Evolutionary conservation across 2,888 invertebrate genomes (phyloP).

Genomic region (Eupsilia transversa): DNA sequence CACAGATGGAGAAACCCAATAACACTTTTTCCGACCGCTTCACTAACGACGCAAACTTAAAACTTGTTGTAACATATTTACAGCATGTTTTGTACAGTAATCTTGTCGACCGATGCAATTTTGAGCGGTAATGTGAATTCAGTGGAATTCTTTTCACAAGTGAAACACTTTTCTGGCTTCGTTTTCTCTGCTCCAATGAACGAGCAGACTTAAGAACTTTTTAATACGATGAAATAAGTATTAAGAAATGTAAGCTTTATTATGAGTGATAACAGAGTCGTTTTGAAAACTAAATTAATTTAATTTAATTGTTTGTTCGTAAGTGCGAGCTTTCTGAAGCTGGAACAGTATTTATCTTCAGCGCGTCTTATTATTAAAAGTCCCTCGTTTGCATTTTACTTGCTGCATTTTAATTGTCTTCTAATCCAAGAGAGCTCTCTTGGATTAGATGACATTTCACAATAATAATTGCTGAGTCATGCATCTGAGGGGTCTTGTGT

Average conservation of each 20-base stretch:
- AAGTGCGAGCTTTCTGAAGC: conserved; percentile 1
- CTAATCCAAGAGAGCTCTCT: background rate
- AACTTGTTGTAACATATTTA: too few relatives aligned
- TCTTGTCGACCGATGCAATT: background rate
- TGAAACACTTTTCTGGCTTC: background rate
- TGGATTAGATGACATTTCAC: background rate
- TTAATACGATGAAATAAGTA: conserved; percentile 21
- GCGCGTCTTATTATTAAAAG: background rate
- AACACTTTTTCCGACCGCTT: too few relatives aligned
- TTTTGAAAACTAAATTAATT: conserved; percentile 33
- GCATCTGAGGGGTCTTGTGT: background rate
- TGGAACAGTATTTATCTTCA: conserved; percentile 18
- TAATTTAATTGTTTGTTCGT: conserved; percentile 29
- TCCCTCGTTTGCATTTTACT: background rate
- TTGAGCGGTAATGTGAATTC: background rate
- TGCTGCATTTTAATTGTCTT: too few relatives aligned
- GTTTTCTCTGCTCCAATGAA: background rate
- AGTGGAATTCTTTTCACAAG: background rate
- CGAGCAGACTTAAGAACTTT: background rate
- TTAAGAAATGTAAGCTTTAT: conserved; percentile 11
- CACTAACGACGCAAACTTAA: too few relatives aligned
- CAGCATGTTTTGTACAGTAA: too few relatives aligned
- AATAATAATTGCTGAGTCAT: background rate
- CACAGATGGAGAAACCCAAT: too few relatives aligned
- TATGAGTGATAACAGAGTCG: conserved; percentile 6